These are phyloP conservation scores for Metalampra italica DNA, from an alignment of 2,888 invertebrate genomes.

Conservation along the genomic window DNA sequence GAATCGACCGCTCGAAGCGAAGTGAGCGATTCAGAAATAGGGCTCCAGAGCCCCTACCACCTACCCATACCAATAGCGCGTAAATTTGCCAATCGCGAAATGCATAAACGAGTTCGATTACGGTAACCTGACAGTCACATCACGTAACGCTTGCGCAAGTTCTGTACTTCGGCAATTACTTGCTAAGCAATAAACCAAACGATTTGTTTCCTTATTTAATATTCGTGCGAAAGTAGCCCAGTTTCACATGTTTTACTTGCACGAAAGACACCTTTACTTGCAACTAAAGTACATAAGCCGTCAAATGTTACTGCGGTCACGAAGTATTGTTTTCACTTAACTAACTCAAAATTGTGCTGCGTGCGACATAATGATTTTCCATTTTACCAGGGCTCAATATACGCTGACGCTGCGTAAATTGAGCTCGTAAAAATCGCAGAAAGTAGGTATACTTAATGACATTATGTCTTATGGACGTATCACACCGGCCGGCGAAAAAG, in stretches of 20 bases:
- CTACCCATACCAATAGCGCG: not conserved
- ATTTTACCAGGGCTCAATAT: too few relatives aligned
- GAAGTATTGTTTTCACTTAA: too few relatives aligned
- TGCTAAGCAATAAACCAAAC: conserved; percentile 19
- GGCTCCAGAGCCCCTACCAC: not conserved
- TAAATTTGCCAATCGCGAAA: conserved; percentile 16
- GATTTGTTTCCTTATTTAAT: conserved; percentile 23
- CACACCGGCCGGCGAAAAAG: too few relatives aligned
- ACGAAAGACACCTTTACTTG: not conserved
- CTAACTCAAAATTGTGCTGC: too few relatives aligned
- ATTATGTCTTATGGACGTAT: too few relatives aligned
- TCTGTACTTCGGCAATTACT: conserved; percentile 11
- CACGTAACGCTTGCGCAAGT: conserved; percentile 38
- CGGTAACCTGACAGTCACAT: conserved; percentile 2
- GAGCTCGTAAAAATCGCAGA: too few relatives aligned
- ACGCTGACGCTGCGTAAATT: too few relatives aligned
- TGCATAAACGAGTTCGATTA: conserved; percentile 5
- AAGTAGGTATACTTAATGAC: too few relatives aligned
- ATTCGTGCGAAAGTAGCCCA: not conserved
- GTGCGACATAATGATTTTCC: too few relatives aligned
- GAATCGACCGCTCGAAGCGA: too few relatives aligned
- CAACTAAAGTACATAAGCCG: not conserved
- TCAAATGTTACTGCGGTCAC: too few relatives aligned
- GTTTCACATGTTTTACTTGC: not conserved
- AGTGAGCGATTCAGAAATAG: too few relatives aligned